Conservation (phyloP, 2,888 invertebrate genomes). For the Metellina segmentata region DNA sequence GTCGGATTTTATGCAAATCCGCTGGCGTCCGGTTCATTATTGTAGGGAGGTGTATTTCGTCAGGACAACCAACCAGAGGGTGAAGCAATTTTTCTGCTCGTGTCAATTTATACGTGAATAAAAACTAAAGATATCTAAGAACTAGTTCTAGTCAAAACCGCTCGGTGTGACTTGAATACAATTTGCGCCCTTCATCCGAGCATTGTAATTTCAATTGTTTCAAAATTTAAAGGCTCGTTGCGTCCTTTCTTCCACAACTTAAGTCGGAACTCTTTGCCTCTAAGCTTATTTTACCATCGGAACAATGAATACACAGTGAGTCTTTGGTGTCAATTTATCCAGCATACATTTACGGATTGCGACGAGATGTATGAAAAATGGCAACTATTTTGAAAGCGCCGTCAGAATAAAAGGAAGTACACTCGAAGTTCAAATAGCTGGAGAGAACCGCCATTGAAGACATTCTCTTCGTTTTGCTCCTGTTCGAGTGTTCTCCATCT, state of each 20-base stretch:
- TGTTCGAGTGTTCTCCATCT: background rate
- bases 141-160: background rate
- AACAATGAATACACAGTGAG: background rate
- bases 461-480: background rate
- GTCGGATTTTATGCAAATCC: too few species aligned
- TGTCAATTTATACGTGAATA: background rate
- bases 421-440: background rate
- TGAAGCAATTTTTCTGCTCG: too few species aligned
- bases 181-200: background rate
- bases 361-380: background rate
- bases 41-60: too few species aligned
- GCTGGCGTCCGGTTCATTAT: too few species aligned
- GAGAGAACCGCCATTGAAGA: background rate
- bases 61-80: too few species aligned
- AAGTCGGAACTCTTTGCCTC: background rate
- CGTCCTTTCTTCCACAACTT: background rate
- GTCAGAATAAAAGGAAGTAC: background rate
- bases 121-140: background rate
- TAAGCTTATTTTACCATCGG: background rate
- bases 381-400: background rate
- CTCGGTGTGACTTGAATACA: background rate
- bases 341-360: background rate
- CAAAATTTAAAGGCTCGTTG: background rate
- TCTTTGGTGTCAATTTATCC: background rate
- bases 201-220: background rate